Conservation (phyloP, 2,113 vertebrate species). For the Trogon surrucura region DNA sequence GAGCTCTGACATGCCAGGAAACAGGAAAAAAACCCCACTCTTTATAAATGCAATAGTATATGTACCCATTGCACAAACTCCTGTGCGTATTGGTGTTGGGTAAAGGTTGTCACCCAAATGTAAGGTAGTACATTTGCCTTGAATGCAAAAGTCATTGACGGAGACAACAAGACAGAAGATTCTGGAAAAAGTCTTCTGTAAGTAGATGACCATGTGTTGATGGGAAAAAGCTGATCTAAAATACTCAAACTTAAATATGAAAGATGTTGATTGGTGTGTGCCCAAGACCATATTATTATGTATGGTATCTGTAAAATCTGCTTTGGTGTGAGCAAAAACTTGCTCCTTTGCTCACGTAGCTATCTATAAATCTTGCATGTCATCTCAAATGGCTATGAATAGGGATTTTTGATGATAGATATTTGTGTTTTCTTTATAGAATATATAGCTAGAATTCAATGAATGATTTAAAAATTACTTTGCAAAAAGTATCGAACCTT, state of each 20-base stretch:
- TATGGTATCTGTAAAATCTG: not conserved
- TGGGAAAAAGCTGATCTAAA: not conserved
- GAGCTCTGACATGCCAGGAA: not conserved
- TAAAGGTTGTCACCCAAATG: rapidly evolving
- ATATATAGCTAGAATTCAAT: not conserved
- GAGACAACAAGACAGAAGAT: not conserved
- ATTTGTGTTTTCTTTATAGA: not conserved
- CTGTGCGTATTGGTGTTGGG: rapidly evolving
- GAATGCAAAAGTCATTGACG: not conserved
- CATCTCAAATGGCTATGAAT: not conserved
- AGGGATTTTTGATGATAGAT: not conserved
- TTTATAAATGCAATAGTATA: rapidly evolving
- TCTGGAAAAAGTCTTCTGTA: not conserved
- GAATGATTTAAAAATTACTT: not conserved
- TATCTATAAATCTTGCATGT: not conserved
- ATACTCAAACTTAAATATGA: not conserved
- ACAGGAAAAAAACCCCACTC: not conserved
- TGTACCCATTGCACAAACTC: rapidly evolving
- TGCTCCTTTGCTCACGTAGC: not conserved
- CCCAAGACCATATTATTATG: not conserved
- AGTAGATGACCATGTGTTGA: not conserved
- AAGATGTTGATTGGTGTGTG: not conserved
- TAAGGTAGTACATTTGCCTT: not conserved
- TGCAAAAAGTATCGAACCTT: not conserved
- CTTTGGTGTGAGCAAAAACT: not conserved